Conservation (phyloP, 2,888 invertebrate genomes). For the Sarcophaga variegata region DNA sequence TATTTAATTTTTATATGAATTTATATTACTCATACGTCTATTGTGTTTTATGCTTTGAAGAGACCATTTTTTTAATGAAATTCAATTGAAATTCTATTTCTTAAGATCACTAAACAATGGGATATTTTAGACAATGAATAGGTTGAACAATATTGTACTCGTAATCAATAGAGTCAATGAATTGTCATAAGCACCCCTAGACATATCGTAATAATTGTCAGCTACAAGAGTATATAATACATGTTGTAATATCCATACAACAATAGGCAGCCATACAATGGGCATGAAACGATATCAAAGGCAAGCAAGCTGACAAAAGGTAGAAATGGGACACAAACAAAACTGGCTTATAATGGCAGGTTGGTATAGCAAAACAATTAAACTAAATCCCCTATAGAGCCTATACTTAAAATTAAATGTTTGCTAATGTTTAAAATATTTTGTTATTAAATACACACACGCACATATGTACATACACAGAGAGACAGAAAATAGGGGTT, state of each 20-base stretch:
- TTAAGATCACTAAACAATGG: conserved; percentile 14
- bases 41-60: neutral
- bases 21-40: neutral
- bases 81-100: neutral
- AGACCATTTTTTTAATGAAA: too few species aligned
- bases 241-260: neutral
- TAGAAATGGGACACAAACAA: conserved; percentile 16
- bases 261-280: neutral
- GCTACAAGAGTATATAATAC: conserved; percentile 14
- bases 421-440: conserved; percentile 65
- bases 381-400: conserved; percentile 65
- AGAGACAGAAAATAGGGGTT: neutral
- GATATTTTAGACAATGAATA: neutral
- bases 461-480: too few species aligned
- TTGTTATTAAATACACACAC: conserved; percentile 4
- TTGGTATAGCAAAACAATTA: conserved; percentile 59
- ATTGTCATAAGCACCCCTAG: conserved; percentile 49
- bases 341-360: conserved; percentile 52
- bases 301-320: conserved; percentile 2
- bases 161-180: conserved; percentile 36
- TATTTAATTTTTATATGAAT: neutral
- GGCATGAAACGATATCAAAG: neutral
- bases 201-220: conserved; percentile 55
- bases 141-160: neutral
- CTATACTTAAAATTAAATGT: conserved; percentile 67